Evolutionary conservation across 2,888 invertebrate genomes (phyloP), one percentile per base, ranked within the genome.

Genomic region (Operophtera brumata): DNA sequence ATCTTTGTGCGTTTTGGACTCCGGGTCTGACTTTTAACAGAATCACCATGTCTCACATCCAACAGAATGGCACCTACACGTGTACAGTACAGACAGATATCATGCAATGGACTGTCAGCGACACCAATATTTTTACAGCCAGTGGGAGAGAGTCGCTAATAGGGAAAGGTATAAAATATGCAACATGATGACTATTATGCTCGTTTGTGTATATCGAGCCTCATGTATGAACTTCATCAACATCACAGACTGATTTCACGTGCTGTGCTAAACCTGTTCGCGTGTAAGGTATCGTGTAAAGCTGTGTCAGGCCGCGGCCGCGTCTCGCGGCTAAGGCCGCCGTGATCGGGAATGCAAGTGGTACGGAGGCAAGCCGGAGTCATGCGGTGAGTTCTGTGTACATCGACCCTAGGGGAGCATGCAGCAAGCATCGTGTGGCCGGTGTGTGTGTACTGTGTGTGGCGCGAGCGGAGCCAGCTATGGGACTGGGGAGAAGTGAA

Each of bases 111-210:
- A 77, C 74, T 78, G 75, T 71, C 78, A 80, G 86, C 82, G 83
- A 87, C 82, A 86, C 78, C 84, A 79, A 80, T 57, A 57, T 52
- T 34, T 26, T 45, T 25, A 42, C 57, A 57, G 57, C 57, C 57
- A 57, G 45, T 48, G 45, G 52, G 52, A 53, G 52, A 53, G 35
- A 82, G 81, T 85, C 85, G 83, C 85, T 84, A 85, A 83, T 77
- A 86, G 89, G 90, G 90, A 90, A 90, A 90, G 90, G 90, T 90
- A 90, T 90, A 89, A 89, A 90, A 89, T 89, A 90, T 88, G 88
- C 84, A 84, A 78, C 78, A 82, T 85, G 84, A 86, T 85, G 84
- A 78, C 77, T 80, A 78, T 82, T 75, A 82, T 82, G 83, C 82
- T 85, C 86, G 77, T 80, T 72, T 75, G 82, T 84, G 85, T 84